Percentiles rank a stretch among this genome's conserved stretches.
These are phyloP conservation scores for Gari tellinella DNA, from an alignment of 2,888 invertebrate genomes.

Conservation along the genomic window DNA sequence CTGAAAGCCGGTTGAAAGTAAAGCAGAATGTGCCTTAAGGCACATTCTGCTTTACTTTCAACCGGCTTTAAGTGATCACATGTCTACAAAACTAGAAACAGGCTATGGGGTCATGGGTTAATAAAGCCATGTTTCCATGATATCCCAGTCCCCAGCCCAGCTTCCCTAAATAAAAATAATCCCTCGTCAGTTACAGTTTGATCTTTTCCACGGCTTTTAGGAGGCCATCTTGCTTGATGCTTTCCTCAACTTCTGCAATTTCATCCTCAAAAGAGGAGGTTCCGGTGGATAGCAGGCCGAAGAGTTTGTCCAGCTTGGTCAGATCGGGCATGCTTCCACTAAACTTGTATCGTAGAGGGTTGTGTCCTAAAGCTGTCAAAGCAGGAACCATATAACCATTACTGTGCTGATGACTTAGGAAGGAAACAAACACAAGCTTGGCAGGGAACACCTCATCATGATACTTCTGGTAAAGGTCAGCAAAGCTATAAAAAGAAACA, in stretches of 20 bases:
- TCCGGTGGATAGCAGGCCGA: conserved; percentile 81
- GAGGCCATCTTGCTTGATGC: conserved; percentile 64
- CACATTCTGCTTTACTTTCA: too few species aligned
- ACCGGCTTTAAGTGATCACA: too few species aligned
- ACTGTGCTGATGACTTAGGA: conserved; percentile 79
- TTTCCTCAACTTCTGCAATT: conserved; percentile 59
- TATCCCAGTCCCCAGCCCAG: too few species aligned
- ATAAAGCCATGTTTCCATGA: too few species aligned
- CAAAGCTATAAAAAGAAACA: conserved; percentile 76
- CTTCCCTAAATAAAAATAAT: too few species aligned
- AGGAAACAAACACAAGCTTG: conserved; percentile 83
- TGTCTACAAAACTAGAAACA: too few species aligned
- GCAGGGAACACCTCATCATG: conserved; percentile 82
- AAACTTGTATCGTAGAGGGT: conserved; percentile 80
- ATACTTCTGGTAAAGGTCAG: conserved; percentile 80
- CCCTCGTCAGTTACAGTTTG: not conserved
- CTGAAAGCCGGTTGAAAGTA: too few species aligned
- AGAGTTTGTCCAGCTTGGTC: conserved; percentile 83
- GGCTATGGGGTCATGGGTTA: too few species aligned
- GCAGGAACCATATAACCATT: conserved; percentile 80
- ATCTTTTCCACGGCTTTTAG: conserved; percentile 48
- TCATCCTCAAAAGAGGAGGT: conserved; percentile 73
- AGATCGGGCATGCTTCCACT: conserved; percentile 81
- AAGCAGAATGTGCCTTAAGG: too few species aligned
- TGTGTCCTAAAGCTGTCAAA: conserved; percentile 66